Conservation (phyloP, 2,113 vertebrate species). For the Columba livia region DNA sequence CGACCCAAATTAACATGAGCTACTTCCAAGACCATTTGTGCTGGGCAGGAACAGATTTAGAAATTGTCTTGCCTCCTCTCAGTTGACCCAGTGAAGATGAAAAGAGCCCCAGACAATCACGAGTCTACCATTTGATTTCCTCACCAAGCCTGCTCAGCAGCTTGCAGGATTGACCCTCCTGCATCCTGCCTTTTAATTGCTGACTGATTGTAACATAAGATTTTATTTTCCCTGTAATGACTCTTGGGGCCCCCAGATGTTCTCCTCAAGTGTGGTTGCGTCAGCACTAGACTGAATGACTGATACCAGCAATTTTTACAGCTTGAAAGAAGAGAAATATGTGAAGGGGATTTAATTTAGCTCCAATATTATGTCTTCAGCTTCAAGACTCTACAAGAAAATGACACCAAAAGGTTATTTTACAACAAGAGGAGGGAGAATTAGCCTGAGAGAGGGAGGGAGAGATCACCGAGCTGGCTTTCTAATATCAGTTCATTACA, state of each 20-base stretch:
- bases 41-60: background rate
- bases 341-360: constrained; percentile 68
- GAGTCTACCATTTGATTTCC: constrained; percentile 26
- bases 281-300: constrained; percentile 65
- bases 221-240: constrained; percentile 65
- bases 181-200: constrained; percentile 67
- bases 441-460: constrained; percentile 8
- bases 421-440: constrained; percentile 25
- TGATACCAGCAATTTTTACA: constrained; percentile 69
- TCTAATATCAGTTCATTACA: constrained; percentile 51
- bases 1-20: background rate
- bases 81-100: background rate
- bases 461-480: constrained; percentile 41
- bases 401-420: constrained; percentile 60
- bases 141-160: constrained; percentile 47
- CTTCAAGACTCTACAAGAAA: constrained; percentile 58
- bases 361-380: constrained; percentile 60
- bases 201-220: constrained; percentile 58
- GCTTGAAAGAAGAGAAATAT: constrained; percentile 62
- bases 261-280: constrained; percentile 60
- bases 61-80: background rate
- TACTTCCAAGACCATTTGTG: background rate
- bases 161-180: constrained; percentile 44
- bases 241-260: constrained; percentile 66
- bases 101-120: background rate